phyloP scores from a whole-genome alignment of 35 echinoderm and acorn worm species.

The Eucidaris tribuloides region DNA sequence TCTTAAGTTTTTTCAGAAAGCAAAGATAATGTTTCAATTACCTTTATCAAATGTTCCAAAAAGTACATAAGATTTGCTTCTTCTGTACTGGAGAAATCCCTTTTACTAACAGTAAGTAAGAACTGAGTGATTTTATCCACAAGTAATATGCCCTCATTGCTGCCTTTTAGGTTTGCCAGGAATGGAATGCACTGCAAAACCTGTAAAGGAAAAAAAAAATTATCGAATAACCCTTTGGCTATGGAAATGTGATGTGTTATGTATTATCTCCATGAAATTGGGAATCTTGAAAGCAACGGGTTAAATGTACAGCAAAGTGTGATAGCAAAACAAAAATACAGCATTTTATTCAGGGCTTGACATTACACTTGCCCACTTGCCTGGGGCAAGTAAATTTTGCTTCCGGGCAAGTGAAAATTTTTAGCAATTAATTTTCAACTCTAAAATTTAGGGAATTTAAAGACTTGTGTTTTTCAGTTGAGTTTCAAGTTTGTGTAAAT shows the following conservation, averaged over 20 bases:
- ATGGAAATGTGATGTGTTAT: background rate
- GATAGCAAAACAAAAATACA: background rate
- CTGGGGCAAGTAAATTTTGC: too few relatives aligned
- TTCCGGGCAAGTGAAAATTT: too few relatives aligned
- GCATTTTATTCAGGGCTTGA: background rate
- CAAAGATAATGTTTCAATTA: too few relatives aligned
- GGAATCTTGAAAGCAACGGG: background rate
- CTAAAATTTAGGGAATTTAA: too few relatives aligned
- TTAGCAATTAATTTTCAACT: too few relatives aligned
- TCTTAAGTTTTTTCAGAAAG: too few relatives aligned
- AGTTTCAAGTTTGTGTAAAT: too few relatives aligned
- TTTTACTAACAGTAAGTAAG: background rate
- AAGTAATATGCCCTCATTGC: background rate
- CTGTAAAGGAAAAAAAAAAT: background rate
- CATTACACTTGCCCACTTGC: too few relatives aligned
- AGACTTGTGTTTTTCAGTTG: too few relatives aligned
- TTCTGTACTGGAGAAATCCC: background rate
- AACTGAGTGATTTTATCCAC: background rate
- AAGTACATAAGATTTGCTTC: background rate
- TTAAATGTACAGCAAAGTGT: background rate
- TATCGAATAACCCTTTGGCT: background rate
- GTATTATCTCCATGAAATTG: background rate
- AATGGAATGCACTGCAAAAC: background rate
- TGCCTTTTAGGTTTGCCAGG: background rate
- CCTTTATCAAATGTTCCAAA: background rate